Evolutionary conservation across 2,888 invertebrate genomes (phyloP), one percentile per base, ranked within the genome.

Genomic region (Amblyteles armatorius): DNA sequence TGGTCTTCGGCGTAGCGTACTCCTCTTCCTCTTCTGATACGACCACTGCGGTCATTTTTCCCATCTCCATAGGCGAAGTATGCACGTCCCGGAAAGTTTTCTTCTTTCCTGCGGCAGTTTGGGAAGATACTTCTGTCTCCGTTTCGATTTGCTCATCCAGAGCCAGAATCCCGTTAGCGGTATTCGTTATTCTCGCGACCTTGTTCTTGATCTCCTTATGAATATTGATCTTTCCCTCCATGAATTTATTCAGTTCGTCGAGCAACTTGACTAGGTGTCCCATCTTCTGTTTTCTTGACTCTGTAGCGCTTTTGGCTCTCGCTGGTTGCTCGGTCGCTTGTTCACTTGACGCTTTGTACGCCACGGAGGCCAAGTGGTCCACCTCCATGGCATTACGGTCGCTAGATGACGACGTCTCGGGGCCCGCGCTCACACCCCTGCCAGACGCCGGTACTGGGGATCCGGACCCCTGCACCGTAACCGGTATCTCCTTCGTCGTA

Each of bases 181-280:
- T 44, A 44, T 67, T 67, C 44, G 44, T 67, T 40, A 67, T 67
- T 40, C 0, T 67, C 44, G 67, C 44, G 6, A 44, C 67, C 67
- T 44, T 67, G 44, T 11, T 67, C 67, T 67, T 67, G 1, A 67
- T 67, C 67, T 67, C 44, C 19, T 67, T 67, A 13, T 67, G 67
- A 26, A 67, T 67, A 44, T 40, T 67, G 0, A n/a, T 44, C 67
- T 44, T 67, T 0, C 40, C 40, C 44, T 40, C 44, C 44, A 67
- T 44, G 44, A 67, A 67, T 7, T 67, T 22, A 13, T 44, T 44
- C 19, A 67, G 44, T 40, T 67, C 22, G 11, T 67, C 22, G 67
- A 40, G 67, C 19, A 44, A 13, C 67, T 67, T 67, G 40, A 13
- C 29, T 26, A 68, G 48, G 29, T 44, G 48, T 16, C 7, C 44